Conservation (phyloP, 2,888 invertebrate species). For the Azorinus chamasolen region DNA sequence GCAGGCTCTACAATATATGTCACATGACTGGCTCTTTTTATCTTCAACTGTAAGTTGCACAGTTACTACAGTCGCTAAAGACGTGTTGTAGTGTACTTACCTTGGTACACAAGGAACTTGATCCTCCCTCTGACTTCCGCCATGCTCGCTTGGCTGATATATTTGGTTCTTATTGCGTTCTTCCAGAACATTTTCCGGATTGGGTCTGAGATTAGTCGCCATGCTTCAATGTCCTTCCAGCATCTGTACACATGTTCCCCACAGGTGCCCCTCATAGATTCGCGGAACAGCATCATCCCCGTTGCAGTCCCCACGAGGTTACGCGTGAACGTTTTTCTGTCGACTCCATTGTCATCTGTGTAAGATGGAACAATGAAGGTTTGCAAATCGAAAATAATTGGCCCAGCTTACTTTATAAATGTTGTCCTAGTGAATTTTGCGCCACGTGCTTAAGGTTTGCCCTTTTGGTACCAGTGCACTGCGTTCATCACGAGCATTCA, state of each 20-base stretch:
- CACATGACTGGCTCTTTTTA: too few species aligned
- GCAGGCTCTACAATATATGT: too few species aligned
- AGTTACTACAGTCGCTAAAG: too few species aligned
- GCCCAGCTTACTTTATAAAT: too few species aligned
- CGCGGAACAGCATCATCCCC: conserved; percentile 72
- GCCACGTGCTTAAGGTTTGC: too few species aligned
- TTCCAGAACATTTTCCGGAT: conserved; percentile 57
- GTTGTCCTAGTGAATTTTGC: too few species aligned
- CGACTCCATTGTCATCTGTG: conserved; percentile 42
- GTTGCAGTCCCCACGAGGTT: conserved; percentile 69
- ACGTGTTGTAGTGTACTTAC: conserved; percentile 29
- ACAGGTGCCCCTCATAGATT: conserved; percentile 65
- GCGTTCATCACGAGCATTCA: too few species aligned
- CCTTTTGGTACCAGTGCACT: too few species aligned
- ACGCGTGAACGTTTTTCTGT: conserved; percentile 40
- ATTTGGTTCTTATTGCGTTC: conserved; percentile 64
- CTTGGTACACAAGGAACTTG: conserved; percentile 58
- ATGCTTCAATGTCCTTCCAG: conserved; percentile 70
- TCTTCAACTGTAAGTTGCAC: too few species aligned
- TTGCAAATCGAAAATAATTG: too few species aligned
- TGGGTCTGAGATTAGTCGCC: conserved; percentile 51
- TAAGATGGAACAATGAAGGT: too few species aligned
- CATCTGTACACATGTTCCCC: conserved; percentile 69
- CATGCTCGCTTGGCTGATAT: conserved; percentile 56
- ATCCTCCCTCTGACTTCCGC: conserved; percentile 43